These are phyloP conservation scores for Pristionchus exspectatus DNA, from an alignment of 2,888 invertebrate species.

Conservation along the genomic window DNA sequence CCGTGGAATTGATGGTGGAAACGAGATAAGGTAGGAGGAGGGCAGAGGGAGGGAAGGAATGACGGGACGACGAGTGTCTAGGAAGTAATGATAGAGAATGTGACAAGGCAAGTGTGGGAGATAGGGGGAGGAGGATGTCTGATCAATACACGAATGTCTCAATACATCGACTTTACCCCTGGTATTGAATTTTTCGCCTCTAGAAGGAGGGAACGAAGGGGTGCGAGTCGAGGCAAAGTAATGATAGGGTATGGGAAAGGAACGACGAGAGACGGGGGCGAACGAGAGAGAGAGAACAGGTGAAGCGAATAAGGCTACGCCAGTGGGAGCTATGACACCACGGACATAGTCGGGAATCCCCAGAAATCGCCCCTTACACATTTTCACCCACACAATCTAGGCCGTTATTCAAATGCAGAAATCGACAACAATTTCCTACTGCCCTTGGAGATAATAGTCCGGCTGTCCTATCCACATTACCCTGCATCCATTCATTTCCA, in stretches of 20 bases:
- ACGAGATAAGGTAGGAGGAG: slow-evolving; percentile 7
- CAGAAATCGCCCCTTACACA: too few relatives aligned
- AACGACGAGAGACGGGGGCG: neutral
- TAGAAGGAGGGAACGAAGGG: neutral
- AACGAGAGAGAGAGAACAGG: neutral
- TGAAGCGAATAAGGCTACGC: neutral
- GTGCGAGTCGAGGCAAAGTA: neutral
- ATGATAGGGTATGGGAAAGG: neutral
- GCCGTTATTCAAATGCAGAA: too few relatives aligned
- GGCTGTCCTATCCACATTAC: neutral
- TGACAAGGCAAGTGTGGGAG: neutral
- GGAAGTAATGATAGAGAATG: neutral
- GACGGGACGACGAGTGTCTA: too few relatives aligned
- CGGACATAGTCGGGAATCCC: neutral
- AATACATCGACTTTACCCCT: too few relatives aligned
- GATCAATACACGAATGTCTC: too few relatives aligned
- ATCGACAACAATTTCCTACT: too few relatives aligned
- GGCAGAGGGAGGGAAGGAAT: neutral
- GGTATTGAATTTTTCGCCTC: too few relatives aligned
- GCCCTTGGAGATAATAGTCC: neutral
- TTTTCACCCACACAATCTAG: too few relatives aligned
- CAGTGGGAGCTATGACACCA: neutral
- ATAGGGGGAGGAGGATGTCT: too few relatives aligned
- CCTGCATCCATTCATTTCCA: neutral
- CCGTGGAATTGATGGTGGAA: neutral